Evolutionary conservation across 2,888 invertebrate species (phyloP), one percentile per base, ranked within the genome.

Genomic region (Heliconius hortense): DNA sequence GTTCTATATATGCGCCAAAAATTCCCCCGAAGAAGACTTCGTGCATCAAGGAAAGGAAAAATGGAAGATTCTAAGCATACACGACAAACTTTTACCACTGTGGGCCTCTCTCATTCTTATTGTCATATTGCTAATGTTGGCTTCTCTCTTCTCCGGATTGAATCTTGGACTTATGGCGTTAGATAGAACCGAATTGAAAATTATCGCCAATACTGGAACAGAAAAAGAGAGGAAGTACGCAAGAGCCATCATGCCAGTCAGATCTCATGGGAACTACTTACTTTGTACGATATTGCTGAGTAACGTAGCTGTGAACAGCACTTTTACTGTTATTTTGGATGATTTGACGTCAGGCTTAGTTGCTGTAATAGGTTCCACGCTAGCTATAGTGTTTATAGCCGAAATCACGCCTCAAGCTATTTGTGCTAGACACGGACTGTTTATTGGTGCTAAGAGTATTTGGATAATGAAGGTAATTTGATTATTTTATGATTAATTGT

Each of bases 371-470:
- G 97, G 96, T 62, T 98, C 99, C 2, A 99, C 99, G 1, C 85
- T 98, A 84, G 97, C 98, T 70, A 99, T 99, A 84, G 99, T 99
- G 80, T 95, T 99, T 78, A 98, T 99, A 87, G 99, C 99, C 82
- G 99, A 99, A 95, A 99, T 99, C 82, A 97, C 98, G 62, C 99
- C 99, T 0, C 97, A 97, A 88, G 99, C 99, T 18, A 95, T 99
- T 77, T 99, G 99, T 86, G 98, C 99, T 0, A 95, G 99, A 43
- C 98, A 99, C 87, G 99, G 99, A 0, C 92, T 99, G 78, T 96
- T 98, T 2, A 96, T 99, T 73, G 99, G 99, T 31, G 99, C 99
- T 1, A 97, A 97, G 89, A 99, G 99, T 75, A 98, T 99, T 80
- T 96, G 96, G 93, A 95, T 99, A 76, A 99, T 99, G 81, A 98